phyloP scores from a whole-genome alignment of 2,797 vertebrate species.

The Lepilemur septentrionalis region DNA sequence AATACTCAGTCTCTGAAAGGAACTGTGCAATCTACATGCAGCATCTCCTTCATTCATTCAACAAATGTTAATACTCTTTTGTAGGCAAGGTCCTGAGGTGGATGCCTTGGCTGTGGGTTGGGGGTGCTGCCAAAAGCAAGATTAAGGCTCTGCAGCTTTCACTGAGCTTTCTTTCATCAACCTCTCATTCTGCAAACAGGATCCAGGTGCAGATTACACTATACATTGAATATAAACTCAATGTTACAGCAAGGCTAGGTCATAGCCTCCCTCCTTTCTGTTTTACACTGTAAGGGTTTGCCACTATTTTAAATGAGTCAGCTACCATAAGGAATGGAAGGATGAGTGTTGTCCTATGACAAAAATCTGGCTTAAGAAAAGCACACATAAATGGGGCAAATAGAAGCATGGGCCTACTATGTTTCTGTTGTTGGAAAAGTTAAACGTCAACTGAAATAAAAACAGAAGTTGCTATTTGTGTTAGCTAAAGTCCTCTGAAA shows the following conservation, averaged over 20 bases:
- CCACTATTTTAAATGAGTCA: background rate
- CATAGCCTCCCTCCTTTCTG: background rate
- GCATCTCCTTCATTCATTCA: background rate
- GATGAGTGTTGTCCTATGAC: background rate
- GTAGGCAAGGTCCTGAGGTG: background rate
- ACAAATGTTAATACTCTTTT: background rate
- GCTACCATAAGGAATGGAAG: background rate
- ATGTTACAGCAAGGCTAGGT: background rate
- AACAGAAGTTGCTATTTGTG: background rate
- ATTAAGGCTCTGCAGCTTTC: background rate
- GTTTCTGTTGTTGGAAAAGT: background rate
- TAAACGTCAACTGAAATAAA: background rate
- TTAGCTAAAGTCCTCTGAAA: background rate
- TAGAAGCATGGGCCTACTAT: background rate
- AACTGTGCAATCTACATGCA: background rate
- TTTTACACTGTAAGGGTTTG: background rate
- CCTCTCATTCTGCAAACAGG: background rate
- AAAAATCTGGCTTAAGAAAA: background rate
- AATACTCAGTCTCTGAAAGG: background rate
- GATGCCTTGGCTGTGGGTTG: background rate
- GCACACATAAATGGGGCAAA: background rate
- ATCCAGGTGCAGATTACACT: background rate
- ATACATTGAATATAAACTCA: background rate
- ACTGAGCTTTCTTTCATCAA: background rate
- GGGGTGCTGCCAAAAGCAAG: background rate